Base-by-base conservation (phyloP, 2,797 vertebrate species). In the Rhinophrynus dorsalis region DNA sequence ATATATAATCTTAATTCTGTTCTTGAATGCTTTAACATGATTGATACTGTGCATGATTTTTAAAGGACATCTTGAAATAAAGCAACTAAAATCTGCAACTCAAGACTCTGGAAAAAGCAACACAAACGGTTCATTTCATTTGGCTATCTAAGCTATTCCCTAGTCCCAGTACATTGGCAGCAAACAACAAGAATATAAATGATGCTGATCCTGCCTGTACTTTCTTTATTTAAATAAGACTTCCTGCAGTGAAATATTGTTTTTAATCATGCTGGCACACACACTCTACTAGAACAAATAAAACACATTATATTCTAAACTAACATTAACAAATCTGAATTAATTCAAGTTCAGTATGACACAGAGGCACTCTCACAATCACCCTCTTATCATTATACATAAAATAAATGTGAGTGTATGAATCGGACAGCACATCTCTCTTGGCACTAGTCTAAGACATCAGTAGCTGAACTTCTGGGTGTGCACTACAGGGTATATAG, bases 191-290 rank as follows among this genome's bases (percentile, higher is more conserved):
- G 62, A 66, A 73, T 73, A 66, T 73, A 67, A 73, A 73, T 73
- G 70, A 73, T 73, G 70, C 69, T 73, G 54, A 73, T 66, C 54
- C 70, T 73, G 70, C 54, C 63, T 73, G 62, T 57, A 67, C 54
- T 73, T 66, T 73, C 70, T 73, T 67, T 67, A 59, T 73, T 73
- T 67, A 73, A 73, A 73, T 66, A 73, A 66, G 62, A 73, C 70
- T 65, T 73, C 70, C 62, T 73, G 70, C 62, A 59, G 70, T 73
- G 62, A 73, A 73, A 73, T 73, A 67, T 55, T 73, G 70, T 59
- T 73, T 60, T 73, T 73, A 66, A 73, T 73, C 70, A 60, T 54
- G 55, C 40, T 73, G 70, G 70, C 70, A 66, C 70, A 60, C 54
- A 62, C 57, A 73, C 62, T 60, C 27, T 73, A 73, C 20, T 45